Evolutionary conservation across 2,888 invertebrate genomes (phyloP), one percentile per base, ranked within the genome.

Genomic region (Tineola bisselliella): DNA sequence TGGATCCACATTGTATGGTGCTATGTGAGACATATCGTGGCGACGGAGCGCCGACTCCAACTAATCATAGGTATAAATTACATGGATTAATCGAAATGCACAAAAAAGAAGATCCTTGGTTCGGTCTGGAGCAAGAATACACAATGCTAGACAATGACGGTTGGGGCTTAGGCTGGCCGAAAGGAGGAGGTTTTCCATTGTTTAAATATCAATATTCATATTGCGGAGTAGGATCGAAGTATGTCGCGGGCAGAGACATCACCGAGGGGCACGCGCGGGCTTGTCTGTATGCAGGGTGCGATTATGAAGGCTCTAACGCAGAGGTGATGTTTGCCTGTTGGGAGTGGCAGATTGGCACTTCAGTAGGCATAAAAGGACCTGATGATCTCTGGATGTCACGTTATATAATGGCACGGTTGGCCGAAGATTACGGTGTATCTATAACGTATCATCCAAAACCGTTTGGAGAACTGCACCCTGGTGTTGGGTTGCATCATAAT

Each of bases 251-350:
- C 6, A 90, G 99, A 63, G 98, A 99, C 73, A 91, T 99, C 64
- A 91, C 93, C 15, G 98, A 98, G 81, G 92, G 96, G 8, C 99
- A 99, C 71, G 70, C 74, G 0, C 77, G 81, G 64, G 84, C 97
- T 8, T 98, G 98, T 73, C 87, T 99, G 60, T 98, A 96, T 77
- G 94, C 98, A 63, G 99, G 98, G 54, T 89, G 98, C 64, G 94
- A 94, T 69, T 93, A 98, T 68, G 91, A 94, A 65, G 99, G 99
- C 38, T 95, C 94, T 38, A 99, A 99, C 76, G 98, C 98, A 5
- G 99, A 99, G 87, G 98, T 98, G 25, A 97, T 97, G 97, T 94
- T 93, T 18, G 93, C 93, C 30, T 96, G 94, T 88, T 94, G 94
- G 94, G 94, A 94, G 76, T 95, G 90, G 80, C 95, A 96, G 79